phyloP scores from a whole-genome alignment of 2,888 invertebrate genomes.

The Gisinianus flammeolus region DNA sequence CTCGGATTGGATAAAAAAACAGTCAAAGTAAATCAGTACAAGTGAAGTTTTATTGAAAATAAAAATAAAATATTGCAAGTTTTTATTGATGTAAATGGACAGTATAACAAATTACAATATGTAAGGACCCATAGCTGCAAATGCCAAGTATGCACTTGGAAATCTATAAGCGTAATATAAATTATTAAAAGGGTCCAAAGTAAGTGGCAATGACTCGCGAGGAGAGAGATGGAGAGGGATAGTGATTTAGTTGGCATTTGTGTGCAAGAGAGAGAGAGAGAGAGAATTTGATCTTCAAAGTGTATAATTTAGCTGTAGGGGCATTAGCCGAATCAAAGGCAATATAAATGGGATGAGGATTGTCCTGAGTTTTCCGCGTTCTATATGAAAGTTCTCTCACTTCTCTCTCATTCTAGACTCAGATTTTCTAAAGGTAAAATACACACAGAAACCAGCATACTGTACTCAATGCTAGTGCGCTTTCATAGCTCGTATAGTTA shows the following conservation, averaged over 20 bases:
- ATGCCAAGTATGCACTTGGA: too few relatives aligned
- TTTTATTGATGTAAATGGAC: too few relatives aligned
- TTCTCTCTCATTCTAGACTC: background rate
- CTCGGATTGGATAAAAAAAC: too few relatives aligned
- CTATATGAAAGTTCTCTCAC: background rate
- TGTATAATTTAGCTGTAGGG: conserved; percentile 27
- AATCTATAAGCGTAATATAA: too few relatives aligned
- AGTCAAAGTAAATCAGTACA: too few relatives aligned
- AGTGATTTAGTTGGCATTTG: conserved; percentile 22
- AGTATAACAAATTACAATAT: too few relatives aligned
- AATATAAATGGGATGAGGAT: background rate
- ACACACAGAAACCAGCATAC: background rate
- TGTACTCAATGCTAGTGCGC: too few relatives aligned
- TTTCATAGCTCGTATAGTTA: too few relatives aligned
- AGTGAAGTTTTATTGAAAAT: too few relatives aligned
- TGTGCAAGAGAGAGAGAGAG: conserved; percentile 7
- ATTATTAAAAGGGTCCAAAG: too few relatives aligned
- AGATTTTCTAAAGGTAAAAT: background rate
- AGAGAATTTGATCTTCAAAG: conserved; percentile 20
- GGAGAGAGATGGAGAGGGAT: conserved; percentile 19
- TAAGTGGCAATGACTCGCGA: conserved; percentile 12
- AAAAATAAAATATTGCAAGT: too few relatives aligned
- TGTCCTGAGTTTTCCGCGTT: background rate
- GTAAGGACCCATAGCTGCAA: too few relatives aligned
- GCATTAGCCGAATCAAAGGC: conserved; percentile 20